Conservation (phyloP, 1,140 invertebrate genomes). For the Calycopis cecrops region DNA sequence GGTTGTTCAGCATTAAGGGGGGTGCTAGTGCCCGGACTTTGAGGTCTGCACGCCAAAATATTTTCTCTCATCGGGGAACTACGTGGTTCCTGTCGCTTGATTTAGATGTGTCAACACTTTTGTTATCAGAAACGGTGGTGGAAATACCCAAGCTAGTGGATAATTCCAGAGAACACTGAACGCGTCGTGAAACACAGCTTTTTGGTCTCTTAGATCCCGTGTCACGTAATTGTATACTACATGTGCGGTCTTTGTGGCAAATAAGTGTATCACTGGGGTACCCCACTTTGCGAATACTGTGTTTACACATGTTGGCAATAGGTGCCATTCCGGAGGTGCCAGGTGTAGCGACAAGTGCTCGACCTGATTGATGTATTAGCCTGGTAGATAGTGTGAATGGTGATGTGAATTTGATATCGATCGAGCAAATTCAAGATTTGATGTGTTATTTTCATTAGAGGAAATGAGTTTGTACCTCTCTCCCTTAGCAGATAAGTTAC, state of each 20-base stretch:
- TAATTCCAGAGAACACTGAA: slow-evolving; percentile 43
- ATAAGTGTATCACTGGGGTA: slow-evolving; percentile 41
- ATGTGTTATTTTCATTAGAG: slow-evolving; percentile 34
- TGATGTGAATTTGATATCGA: slow-evolving; percentile 29
- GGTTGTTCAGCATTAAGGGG: slow-evolving; percentile 32
- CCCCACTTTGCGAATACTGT: slow-evolving; percentile 36
- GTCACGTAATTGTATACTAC: slow-evolving; percentile 34
- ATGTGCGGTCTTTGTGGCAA: slow-evolving; percentile 35
- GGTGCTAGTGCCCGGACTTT: slow-evolving; percentile 29
- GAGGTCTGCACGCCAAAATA: slow-evolving; percentile 48
- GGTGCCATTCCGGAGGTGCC: slow-evolving; percentile 43
- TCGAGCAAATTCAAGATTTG: slow-evolving; percentile 33
- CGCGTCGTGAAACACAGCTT: slow-evolving; percentile 40
- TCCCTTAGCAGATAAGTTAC: slow-evolving; percentile 41
- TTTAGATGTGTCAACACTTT: slow-evolving; percentile 44
- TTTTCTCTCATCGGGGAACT: slow-evolving; percentile 42
- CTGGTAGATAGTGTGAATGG: slow-evolving; percentile 33
- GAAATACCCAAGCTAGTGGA: slow-evolving; percentile 48
- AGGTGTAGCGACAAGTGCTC: slow-evolving; percentile 31
- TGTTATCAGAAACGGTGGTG: slow-evolving; percentile 46
- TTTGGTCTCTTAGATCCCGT: slow-evolving; percentile 27
- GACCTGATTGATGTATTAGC: slow-evolving; percentile 43
- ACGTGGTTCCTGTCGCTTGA: slow-evolving; percentile 33
- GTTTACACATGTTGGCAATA: slow-evolving; percentile 30
- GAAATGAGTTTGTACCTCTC: slow-evolving; percentile 39